Evolutionary conservation across 2,888 invertebrate genomes (phyloP).

Genomic region (Platynereis dumerilii): DNA sequence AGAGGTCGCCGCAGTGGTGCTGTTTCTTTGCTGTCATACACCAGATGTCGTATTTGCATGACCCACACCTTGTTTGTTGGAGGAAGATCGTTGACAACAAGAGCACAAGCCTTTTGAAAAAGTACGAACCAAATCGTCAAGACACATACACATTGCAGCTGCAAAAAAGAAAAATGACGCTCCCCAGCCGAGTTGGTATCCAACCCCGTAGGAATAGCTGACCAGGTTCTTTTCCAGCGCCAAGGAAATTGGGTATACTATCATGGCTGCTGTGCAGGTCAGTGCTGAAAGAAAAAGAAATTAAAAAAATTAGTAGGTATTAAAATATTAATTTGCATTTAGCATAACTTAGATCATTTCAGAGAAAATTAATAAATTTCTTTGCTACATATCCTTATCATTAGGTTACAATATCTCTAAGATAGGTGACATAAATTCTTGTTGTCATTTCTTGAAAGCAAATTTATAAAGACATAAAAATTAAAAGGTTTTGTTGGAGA

Average conservation of each 20-base stretch:
- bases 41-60: not conserved
- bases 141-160: constrained; percentile 35
- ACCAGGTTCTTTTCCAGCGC: constrained; percentile 45
- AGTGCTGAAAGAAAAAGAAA: constrained; percentile 45
- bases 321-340: too few relatives aligned
- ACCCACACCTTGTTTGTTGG: too few relatives aligned
- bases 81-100: constrained; percentile 9
- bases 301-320: too few relatives aligned
- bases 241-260: constrained; percentile 58
- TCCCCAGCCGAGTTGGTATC: constrained; percentile 61
- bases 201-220: constrained; percentile 53
- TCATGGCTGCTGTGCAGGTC: constrained; percentile 54
- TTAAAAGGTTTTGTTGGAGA: too few relatives aligned
- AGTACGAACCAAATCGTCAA: constrained; percentile 35
- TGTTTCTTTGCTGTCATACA: constrained; percentile 15
- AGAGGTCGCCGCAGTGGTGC: too few relatives aligned
- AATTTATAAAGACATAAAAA: too few relatives aligned
- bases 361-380: too few relatives aligned
- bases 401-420: too few relatives aligned
- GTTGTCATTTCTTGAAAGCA: too few relatives aligned
- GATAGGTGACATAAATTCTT: too few relatives aligned
- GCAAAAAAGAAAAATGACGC: constrained; percentile 55
- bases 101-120: constrained; percentile 26
- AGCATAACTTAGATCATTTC: too few relatives aligned
- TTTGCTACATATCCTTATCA: too few relatives aligned